Evolutionary conservation across 1,140 invertebrate species (phyloP).

Genomic region (Drosophila sp.): DNA sequence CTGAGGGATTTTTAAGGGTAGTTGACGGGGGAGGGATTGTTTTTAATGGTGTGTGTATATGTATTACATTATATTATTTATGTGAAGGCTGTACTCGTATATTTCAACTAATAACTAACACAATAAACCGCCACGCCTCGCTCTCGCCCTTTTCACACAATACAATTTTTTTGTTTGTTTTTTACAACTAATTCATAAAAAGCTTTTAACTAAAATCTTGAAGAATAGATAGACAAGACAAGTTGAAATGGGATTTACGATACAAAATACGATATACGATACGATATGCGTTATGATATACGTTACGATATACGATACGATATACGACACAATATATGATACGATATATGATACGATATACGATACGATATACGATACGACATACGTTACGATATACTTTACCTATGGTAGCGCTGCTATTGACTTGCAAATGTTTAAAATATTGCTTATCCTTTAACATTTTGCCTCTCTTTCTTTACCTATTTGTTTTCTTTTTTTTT

Average conservation of each 20-base stretch:
- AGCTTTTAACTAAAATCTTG: constrained; percentile 61
- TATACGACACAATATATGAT: neutral
- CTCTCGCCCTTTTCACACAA: constrained; percentile 35
- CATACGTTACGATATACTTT: neutral
- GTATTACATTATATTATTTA: constrained; percentile 5
- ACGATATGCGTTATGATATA: no score
- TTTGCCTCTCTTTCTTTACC: constrained; percentile 14
- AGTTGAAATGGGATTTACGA: neutral
- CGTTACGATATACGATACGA: neutral
- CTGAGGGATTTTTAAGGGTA: constrained; percentile 13
- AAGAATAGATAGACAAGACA: constrained; percentile 42
- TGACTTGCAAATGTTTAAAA: constrained; percentile 46
- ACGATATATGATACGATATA: neutral
- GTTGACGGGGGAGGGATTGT: neutral
- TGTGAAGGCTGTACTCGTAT: constrained; percentile 30
- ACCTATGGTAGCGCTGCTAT: constrained; percentile 34
- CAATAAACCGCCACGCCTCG: constrained; percentile 47
- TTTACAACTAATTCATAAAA: constrained; percentile 74
- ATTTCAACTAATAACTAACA: constrained; percentile 61
- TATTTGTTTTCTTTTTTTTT: constrained; percentile 6
- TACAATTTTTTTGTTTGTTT: constrained; percentile 15
- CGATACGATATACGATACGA: constrained; percentile 12
- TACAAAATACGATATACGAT: constrained; percentile 2
- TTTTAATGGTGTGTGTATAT: constrained; percentile 1
- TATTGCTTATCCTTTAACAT: constrained; percentile 35